phyloP scores from a whole-genome alignment of 2,113 vertebrate genomes.

The Promerops cafer region DNA sequence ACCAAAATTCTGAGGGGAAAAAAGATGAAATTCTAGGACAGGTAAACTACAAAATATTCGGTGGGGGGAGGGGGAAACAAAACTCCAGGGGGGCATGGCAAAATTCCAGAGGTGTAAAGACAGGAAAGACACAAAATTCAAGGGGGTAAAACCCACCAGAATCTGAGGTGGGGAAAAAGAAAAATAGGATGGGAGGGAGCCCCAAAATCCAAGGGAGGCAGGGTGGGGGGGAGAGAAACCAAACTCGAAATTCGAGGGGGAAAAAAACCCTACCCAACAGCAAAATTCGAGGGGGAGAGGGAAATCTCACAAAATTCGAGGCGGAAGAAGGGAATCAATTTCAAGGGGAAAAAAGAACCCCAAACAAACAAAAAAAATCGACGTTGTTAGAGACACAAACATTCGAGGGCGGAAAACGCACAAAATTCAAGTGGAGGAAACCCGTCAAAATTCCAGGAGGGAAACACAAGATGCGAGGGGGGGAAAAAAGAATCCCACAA shows the following conservation, averaged over 20 bases:
- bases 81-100: neutral
- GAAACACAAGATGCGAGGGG: too few relatives aligned
- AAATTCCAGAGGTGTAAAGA: neutral
- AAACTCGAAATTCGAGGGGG: neutral
- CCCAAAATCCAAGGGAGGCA: neutral
- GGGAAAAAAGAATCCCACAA: too few relatives aligned
- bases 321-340: neutral
- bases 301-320: neutral
- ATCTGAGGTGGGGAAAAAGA: neutral
- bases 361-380: neutral
- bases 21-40: neutral
- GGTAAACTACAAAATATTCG: neutral
- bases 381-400: neutral
- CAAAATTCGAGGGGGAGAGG: neutral
- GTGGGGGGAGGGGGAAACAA: fast-evolving
- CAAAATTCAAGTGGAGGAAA: neutral
- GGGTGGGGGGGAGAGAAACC: fast-evolving
- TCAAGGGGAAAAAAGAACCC: fast-evolving
- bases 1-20: neutral
- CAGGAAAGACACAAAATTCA: neutral
- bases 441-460: neutral
- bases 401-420: neutral
- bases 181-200: neutral
- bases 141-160: neutral
- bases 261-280: too few relatives aligned